Evolutionary conservation across 2,113 vertebrate species (phyloP).

Genomic region (Cyanoderma ruficeps): DNA sequence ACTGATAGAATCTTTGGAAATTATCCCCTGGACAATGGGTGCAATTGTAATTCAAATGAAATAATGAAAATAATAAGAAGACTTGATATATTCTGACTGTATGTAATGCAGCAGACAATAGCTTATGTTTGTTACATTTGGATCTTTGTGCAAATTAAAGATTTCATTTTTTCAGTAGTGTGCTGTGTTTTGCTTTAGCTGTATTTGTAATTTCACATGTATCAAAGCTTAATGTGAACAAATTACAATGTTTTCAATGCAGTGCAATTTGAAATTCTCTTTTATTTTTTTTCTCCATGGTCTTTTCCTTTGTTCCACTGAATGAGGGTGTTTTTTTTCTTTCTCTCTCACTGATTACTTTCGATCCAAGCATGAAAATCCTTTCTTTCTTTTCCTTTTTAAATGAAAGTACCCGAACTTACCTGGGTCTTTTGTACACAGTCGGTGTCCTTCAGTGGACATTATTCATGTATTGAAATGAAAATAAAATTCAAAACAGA

Average conservation of each 20-base stretch:
- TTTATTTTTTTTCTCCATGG: not conserved
- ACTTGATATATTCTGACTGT: not conserved
- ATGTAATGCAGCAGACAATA: not conserved
- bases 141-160: slow-evolving; percentile 8
- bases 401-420: not conserved
- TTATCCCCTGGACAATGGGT: not conserved
- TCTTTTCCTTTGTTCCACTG: not conserved
- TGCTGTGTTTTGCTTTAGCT: not conserved
- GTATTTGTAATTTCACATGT: not conserved
- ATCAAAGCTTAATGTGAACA: not conserved
- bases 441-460: slow-evolving; percentile 7
- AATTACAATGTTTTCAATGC: not conserved
- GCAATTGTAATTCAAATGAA: slow-evolving; percentile 33
- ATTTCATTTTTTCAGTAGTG: not conserved
- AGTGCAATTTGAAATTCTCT: not conserved
- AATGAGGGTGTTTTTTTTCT: not conserved
- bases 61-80: not conserved
- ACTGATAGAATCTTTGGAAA: slow-evolving; percentile 12
- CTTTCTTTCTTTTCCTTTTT: not conserved
- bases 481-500: slow-evolving; percentile 33
- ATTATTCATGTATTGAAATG: slow-evolving; percentile 3
- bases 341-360: not conserved
- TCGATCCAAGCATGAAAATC: not conserved
- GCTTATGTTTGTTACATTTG: not conserved
- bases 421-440: not conserved